These are phyloP conservation scores for Anabacerthia variegaticeps DNA, from an alignment of 2,797 vertebrate genomes.

Conservation along the genomic window DNA sequence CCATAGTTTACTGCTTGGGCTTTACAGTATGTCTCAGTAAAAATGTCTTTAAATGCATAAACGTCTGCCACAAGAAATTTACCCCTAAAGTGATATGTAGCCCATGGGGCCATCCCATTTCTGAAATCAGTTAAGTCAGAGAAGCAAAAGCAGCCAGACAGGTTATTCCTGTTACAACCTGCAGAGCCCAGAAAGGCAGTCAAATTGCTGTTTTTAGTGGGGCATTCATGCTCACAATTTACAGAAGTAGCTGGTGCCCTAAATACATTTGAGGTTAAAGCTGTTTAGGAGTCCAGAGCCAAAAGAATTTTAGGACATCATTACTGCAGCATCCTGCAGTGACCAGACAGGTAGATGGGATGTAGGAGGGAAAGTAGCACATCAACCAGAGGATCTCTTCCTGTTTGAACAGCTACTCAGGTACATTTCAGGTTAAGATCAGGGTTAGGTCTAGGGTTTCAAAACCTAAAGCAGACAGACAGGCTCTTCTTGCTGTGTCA, in stretches of 20 bases:
- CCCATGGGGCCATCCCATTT: not conserved
- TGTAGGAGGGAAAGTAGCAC: not conserved
- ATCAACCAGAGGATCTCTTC: not conserved
- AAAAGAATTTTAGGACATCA: not conserved
- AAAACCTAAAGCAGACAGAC: not conserved
- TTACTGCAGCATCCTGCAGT: not conserved
- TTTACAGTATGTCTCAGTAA: not conserved
- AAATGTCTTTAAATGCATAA: conserved; percentile 16
- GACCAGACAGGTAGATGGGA: not conserved
- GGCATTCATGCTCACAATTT: accelerated
- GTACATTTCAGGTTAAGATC: not conserved
- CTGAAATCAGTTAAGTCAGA: conserved; percentile 22
- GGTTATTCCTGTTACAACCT: conserved; percentile 40
- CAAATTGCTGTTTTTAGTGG: not conserved
- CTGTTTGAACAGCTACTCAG: not conserved
- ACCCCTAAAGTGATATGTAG: not conserved
- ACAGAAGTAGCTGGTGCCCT: not conserved
- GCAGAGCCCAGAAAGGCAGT: not conserved
- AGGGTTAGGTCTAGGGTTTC: not conserved
- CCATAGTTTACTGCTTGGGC: not conserved
- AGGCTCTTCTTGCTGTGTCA: not conserved
- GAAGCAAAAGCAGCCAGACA: conserved; percentile 10
- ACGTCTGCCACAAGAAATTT: not conserved
- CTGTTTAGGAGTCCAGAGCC: not conserved
- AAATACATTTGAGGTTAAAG: not conserved